Evolutionary conservation across 1,140 invertebrate genomes (phyloP).

Genomic region (Lethrus apterus): DNA sequence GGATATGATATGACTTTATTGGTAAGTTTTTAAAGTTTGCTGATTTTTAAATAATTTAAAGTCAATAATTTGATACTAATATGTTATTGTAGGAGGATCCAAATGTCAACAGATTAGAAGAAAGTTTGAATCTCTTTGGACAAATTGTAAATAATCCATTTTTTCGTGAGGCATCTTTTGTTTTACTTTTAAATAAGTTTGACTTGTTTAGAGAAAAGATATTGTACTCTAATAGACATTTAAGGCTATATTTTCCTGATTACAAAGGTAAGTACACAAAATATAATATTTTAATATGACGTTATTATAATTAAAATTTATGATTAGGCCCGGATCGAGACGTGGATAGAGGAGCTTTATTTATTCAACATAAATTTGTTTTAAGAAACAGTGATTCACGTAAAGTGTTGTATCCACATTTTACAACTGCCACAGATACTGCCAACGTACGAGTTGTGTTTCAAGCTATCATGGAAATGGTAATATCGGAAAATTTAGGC

Average conservation of each 20-base stretch:
- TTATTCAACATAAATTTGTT: slow-evolving; percentile 58
- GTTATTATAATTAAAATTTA: slow-evolving; percentile 16
- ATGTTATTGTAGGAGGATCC: slow-evolving; percentile 50
- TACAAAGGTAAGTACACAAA: slow-evolving; percentile 51
- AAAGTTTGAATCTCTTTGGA: slow-evolving; percentile 56
- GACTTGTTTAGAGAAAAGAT: slow-evolving; percentile 63
- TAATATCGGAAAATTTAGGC: slow-evolving; percentile 50
- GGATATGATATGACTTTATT: slow-evolving; percentile 60
- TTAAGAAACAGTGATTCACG: slow-evolving; percentile 48
- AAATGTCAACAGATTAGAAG: slow-evolving; percentile 55
- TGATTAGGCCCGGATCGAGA: slow-evolving; percentile 54
- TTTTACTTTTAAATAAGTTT: slow-evolving; percentile 65
- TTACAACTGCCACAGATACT: slow-evolving; percentile 59
- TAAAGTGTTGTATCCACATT: slow-evolving; percentile 57
- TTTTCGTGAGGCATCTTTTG: slow-evolving; percentile 55
- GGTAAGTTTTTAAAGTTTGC: slow-evolving; percentile 43
- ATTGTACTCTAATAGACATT: slow-evolving; percentile 52
- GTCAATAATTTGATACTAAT: too few relatives aligned
- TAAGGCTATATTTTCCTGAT: slow-evolving; percentile 52
- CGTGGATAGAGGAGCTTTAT: slow-evolving; percentile 54
- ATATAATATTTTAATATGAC: slow-evolving; percentile 14
- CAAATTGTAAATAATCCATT: slow-evolving; percentile 61
- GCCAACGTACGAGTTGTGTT: slow-evolving; percentile 55
- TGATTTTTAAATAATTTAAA: background rate
- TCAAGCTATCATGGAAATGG: slow-evolving; percentile 55